Percentiles rank a stretch among this genome's conserved stretches.
These are phyloP conservation scores for Matsumyia berberina DNA, from an alignment of 2,888 invertebrate genomes.

Conservation along the genomic window DNA sequence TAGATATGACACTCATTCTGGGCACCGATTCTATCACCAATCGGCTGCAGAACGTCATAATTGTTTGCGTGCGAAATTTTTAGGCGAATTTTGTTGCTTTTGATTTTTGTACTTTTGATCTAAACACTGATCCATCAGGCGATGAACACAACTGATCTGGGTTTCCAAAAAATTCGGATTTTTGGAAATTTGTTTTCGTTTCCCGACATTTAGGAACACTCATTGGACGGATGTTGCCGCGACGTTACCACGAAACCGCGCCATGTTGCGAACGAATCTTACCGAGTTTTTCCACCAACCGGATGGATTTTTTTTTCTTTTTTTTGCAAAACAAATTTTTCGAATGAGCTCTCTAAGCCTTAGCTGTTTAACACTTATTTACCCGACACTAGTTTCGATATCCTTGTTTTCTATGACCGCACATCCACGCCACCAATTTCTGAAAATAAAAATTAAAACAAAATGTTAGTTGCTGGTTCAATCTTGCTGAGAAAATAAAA, in stretches of 20 bases:
- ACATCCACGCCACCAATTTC: slow-evolving; percentile 14
- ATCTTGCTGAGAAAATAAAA: too few relatives aligned
- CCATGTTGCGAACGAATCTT: slow-evolving; percentile 37
- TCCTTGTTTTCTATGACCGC: slow-evolving; percentile 1
- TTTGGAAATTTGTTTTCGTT: slow-evolving; percentile 20
- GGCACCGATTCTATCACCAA: slow-evolving; percentile 77
- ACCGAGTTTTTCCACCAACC: slow-evolving; percentile 15
- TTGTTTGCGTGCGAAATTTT: slow-evolving; percentile 63
- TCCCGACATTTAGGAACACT: slow-evolving; percentile 13
- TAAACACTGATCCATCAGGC: slow-evolving; percentile 77
- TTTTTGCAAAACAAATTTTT: slow-evolving; percentile 3
- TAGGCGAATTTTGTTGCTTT: slow-evolving; percentile 71
- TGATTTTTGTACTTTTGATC: slow-evolving; percentile 68
- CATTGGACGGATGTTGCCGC: slow-evolving; percentile 41
- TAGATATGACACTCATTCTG: slow-evolving; percentile 77
- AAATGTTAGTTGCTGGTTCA: neutral
- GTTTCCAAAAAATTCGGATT: slow-evolving; percentile 24
- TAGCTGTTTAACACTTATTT: neutral
- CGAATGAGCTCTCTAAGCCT: neutral
- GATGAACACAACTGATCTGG: slow-evolving; percentile 49
- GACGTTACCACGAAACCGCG: slow-evolving; percentile 74
- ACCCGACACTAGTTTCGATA: slow-evolving; percentile 38
- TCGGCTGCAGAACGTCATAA: slow-evolving; percentile 79
- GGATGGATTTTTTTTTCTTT: neutral
- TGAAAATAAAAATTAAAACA: slow-evolving; percentile 17